Evolutionary conservation across 2,797 vertebrate species (phyloP).

Genomic region (Periparus ater): DNA sequence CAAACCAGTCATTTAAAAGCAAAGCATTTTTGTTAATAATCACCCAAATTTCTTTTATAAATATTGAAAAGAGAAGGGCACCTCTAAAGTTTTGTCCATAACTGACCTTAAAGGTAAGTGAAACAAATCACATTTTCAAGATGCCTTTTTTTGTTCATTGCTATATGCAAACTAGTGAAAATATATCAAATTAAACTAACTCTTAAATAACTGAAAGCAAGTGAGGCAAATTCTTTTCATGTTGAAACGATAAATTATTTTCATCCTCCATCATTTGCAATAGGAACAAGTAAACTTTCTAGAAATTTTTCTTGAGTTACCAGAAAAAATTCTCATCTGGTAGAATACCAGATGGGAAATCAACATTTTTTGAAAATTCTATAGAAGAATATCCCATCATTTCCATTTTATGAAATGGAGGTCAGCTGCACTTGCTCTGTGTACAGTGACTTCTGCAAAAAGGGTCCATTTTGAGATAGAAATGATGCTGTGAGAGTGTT

Average conservation of each 20-base stretch:
- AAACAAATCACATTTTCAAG: not conserved
- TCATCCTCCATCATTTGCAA: not conserved
- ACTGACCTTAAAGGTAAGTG: not conserved
- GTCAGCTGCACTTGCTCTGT: not conserved
- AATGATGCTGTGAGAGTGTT: not conserved
- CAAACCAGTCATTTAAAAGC: not conserved
- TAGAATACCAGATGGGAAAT: not conserved
- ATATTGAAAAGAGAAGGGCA: not conserved
- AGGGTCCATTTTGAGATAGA: not conserved
- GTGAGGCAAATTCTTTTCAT: not conserved
- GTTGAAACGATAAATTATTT: not conserved
- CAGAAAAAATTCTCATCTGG: not conserved
- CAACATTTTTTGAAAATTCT: not conserved
- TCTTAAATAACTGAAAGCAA: not conserved
- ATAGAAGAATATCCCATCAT: not conserved
- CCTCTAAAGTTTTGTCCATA: not conserved
- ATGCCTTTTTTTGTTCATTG: not conserved
- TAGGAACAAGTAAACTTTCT: not conserved
- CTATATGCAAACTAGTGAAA: not conserved
- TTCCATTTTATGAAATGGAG: not conserved
- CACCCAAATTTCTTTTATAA: not conserved
- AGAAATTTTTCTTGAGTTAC: not conserved
- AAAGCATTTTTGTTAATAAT: not conserved
- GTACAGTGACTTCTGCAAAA: fast-evolving
- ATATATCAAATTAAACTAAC: not conserved